A percentile compares a stretch with the other conserved stretches of the same genome.
These are phyloP conservation scores for Battus philenor DNA, from an alignment of 1,140 invertebrate genomes.

Conservation along the genomic window DNA sequence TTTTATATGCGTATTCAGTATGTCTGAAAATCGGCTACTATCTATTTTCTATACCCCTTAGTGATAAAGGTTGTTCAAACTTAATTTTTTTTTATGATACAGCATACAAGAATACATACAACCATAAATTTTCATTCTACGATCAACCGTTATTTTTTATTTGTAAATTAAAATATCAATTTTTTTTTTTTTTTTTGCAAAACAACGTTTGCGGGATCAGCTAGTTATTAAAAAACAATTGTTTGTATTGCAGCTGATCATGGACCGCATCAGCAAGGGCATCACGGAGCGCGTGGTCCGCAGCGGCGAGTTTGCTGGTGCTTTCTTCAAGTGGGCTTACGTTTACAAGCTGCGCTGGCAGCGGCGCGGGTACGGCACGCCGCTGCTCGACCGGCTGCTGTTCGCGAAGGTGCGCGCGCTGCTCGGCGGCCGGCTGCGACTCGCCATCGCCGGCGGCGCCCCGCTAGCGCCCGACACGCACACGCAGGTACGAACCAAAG, in stretches of 20 bases:
- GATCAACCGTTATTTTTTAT: too few species aligned
- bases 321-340: slow-evolving; percentile 94
- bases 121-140: too few species aligned
- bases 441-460: slow-evolving; percentile 95
- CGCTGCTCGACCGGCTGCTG: slow-evolving; percentile 85
- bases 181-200: too few species aligned
- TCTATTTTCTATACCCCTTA: too few species aligned
- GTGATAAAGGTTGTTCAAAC: too few species aligned
- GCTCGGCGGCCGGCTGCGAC: slow-evolving; percentile 90
- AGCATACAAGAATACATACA: too few species aligned
- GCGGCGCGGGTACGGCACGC: slow-evolving; percentile 88
- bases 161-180: too few species aligned
- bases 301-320: slow-evolving; percentile 83
- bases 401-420: slow-evolving; percentile 87
- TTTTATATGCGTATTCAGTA: too few species aligned
- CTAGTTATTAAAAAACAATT: too few species aligned
- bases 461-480: slow-evolving; percentile 97
- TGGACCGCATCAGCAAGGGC: slow-evolving; percentile 93
- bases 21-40: too few species aligned
- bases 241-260: slow-evolving; percentile 83
- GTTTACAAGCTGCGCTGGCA: slow-evolving; percentile 93
- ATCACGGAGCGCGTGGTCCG: slow-evolving; percentile 94
- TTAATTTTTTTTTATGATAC: too few species aligned
- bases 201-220: too few species aligned
- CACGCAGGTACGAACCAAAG: slow-evolving; percentile 83